Evolutionary conservation across 35 echinoderm and acorn worm genomes (phyloP).

Genomic region (Anneissia japonica): DNA sequence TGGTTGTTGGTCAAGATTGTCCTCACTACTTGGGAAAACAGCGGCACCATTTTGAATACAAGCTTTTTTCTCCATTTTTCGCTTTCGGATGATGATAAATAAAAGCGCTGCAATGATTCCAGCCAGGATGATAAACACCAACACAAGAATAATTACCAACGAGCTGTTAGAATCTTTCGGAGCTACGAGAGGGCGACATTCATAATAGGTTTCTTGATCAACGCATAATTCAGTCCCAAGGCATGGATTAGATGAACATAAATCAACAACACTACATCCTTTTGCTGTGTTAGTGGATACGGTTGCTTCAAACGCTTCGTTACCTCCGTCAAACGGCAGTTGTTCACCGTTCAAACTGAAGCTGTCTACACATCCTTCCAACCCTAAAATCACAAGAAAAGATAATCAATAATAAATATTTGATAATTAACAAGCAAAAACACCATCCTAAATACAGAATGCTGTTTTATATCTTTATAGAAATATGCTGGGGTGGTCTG

Average conservation of each 20-base stretch:
- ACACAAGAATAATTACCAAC: constrained; percentile 38
- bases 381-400: constrained; percentile 48
- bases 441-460: not conserved
- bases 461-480: too few relatives aligned
- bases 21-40: not conserved
- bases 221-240: not conserved
- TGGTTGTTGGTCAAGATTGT: not conserved
- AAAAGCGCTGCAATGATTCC: not conserved
- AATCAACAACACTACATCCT: constrained; percentile 32
- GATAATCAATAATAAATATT: not conserved
- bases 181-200: not conserved
- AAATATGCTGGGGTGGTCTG: too few relatives aligned
- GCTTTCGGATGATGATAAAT: not conserved
- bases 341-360: constrained; percentile 73
- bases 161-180: not conserved
- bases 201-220: not conserved
- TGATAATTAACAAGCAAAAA: not conserved
- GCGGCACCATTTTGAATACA: not conserved
- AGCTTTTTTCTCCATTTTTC: not conserved
- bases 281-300: constrained; percentile 54
- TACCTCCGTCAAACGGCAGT: constrained; percentile 77
- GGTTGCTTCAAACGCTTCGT: constrained; percentile 67
- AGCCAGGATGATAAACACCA: constrained; percentile 24
- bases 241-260: constrained; percentile 57
- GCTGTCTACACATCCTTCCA: constrained; percentile 64